Conservation (phyloP, 1,140 invertebrate species). For the Oryzaephilus surinamensis region DNA sequence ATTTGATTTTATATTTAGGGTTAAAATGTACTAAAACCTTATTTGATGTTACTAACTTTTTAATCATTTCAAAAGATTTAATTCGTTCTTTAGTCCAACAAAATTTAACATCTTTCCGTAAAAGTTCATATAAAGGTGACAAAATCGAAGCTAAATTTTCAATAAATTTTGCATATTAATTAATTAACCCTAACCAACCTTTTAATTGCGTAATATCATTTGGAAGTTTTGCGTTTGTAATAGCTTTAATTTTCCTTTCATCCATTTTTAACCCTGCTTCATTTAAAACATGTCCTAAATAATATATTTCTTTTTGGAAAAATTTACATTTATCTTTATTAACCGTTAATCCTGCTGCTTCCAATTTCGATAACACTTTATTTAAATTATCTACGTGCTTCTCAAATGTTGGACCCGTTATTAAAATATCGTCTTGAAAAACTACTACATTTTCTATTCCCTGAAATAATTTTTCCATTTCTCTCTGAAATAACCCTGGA, state of each 20-base stretch:
- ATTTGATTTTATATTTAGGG: conserved; percentile 3
- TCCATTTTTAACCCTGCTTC: conserved; percentile 23
- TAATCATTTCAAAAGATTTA: conserved; percentile 19
- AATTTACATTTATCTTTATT: conserved; percentile 17
- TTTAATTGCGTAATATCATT: conserved; percentile 31
- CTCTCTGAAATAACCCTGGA: conserved; percentile 33
- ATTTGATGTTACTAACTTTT: conserved; percentile 20
- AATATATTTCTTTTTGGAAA: conserved; percentile 14
- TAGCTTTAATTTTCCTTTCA: conserved; percentile 21
- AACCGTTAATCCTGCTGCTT: conserved; percentile 17
- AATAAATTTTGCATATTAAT: conserved; percentile 33
- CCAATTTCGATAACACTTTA: conserved; percentile 16
- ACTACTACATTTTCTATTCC: conserved; percentile 15
- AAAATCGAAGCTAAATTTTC: conserved; percentile 18
- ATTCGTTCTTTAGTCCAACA: too few relatives aligned
- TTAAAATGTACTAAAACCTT: conserved; percentile 17
- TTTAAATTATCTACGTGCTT: conserved; percentile 17
- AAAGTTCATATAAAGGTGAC: conserved; percentile 19
- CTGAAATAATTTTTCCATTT: conserved; percentile 31
- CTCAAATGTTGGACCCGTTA: conserved; percentile 20
- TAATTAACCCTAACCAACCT: conserved; percentile 29
- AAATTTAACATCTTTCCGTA: conserved; percentile 14
- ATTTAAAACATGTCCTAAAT: conserved; percentile 20
- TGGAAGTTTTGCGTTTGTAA: conserved; percentile 28
- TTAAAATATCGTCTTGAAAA: conserved; percentile 27